phyloP scores from a whole-genome alignment of 2,888 invertebrate genomes.

The Scaptomyza caliginosa region DNA sequence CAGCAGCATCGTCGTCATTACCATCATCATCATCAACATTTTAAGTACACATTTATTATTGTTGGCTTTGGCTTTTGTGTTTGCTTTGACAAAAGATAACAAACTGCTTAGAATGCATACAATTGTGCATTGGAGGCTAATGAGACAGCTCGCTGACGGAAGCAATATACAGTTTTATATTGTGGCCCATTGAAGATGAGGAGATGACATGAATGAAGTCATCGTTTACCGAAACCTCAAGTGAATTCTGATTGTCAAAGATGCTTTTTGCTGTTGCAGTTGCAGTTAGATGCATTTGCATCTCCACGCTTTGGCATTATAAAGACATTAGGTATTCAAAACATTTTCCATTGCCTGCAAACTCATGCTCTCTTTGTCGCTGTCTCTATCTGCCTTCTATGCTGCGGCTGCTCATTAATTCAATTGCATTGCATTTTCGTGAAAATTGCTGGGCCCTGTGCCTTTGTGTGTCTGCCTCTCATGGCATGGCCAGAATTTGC shows the following conservation, averaged over 20 bases:
- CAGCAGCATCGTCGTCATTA: slow-evolving; percentile 6
- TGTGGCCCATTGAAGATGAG: slow-evolving; percentile 11
- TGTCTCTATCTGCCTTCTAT: background rate
- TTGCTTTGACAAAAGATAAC: slow-evolving; percentile 45
- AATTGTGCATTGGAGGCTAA: slow-evolving; percentile 51
- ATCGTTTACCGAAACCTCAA: slow-evolving; percentile 13
- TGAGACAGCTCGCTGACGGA: slow-evolving; percentile 69
- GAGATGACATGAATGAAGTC: background rate
- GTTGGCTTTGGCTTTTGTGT: slow-evolving; percentile 32
- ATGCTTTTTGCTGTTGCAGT: slow-evolving; percentile 6
- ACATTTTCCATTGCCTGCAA: slow-evolving; percentile 59
- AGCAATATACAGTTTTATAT: slow-evolving; percentile 33
- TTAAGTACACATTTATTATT: slow-evolving; percentile 34
- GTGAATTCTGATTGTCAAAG: slow-evolving; percentile 37
- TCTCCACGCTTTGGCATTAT: slow-evolving; percentile 66
- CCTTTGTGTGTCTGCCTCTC: slow-evolving; percentile 22
- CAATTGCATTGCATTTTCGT: slow-evolving; percentile 71
- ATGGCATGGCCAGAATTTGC: slow-evolving; percentile 58
- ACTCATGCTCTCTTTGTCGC: background rate
- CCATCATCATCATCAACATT: slow-evolving; percentile 14
- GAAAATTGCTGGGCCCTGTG: slow-evolving; percentile 52
- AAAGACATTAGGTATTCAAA: slow-evolving; percentile 72
- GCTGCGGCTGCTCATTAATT: slow-evolving; percentile 62
- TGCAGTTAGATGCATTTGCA: slow-evolving; percentile 43
- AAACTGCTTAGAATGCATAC: slow-evolving; percentile 63